Evolutionary conservation across 2,113 vertebrate species (phyloP).

Genomic region (Phalacrocorax pelagicus): DNA sequence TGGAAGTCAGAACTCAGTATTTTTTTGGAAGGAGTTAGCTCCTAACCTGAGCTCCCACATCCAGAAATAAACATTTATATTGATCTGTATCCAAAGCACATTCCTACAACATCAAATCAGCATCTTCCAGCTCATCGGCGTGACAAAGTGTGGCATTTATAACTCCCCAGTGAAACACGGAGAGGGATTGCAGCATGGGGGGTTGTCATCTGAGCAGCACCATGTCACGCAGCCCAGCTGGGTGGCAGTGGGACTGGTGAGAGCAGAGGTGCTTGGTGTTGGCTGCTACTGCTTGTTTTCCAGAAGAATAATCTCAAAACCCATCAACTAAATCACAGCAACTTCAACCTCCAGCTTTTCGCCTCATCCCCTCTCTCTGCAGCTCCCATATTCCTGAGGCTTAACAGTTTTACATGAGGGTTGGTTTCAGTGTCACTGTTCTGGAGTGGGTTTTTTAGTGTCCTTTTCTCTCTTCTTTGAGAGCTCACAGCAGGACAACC

Average conservation of each 20-base stretch:
- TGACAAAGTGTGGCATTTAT: neutral
- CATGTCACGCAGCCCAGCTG: accelerated
- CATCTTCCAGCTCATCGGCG: neutral
- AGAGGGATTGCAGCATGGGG: accelerated
- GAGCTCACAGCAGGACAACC: neutral
- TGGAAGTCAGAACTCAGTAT: neutral
- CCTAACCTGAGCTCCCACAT: neutral
- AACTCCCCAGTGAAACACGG: neutral
- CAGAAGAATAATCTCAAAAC: neutral
- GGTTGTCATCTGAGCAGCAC: neutral
- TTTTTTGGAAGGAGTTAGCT: neutral
- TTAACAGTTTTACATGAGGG: neutral
- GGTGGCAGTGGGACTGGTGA: neutral
- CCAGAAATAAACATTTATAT: slow-evolving; percentile 1
- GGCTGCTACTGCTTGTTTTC: neutral
- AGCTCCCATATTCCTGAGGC: neutral
- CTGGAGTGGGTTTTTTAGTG: neutral
- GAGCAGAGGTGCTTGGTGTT: neutral
- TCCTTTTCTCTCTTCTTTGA: slow-evolving; percentile 11
- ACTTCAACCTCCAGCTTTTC: neutral
- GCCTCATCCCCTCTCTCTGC: neutral
- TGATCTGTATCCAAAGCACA: neutral
- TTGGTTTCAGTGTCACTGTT: neutral
- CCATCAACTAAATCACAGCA: neutral
- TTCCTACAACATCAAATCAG: neutral